These are phyloP conservation scores for Eilema sororculum DNA, from an alignment of 2,888 invertebrate genomes.

Conservation along the genomic window DNA sequence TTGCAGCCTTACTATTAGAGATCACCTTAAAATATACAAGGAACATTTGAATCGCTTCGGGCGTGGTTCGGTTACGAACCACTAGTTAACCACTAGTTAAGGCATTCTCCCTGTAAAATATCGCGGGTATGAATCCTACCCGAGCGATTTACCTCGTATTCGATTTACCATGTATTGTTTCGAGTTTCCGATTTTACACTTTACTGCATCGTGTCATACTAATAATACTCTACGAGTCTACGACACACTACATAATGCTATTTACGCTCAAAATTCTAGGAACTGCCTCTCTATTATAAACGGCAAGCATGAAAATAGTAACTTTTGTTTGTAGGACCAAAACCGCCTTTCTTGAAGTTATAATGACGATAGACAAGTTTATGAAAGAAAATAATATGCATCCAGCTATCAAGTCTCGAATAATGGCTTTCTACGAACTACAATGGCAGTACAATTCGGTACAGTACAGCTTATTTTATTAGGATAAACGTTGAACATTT, in stretches of 20 bases:
- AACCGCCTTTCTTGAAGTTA: conserved; percentile 82
- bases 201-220: no score
- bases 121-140: no score
- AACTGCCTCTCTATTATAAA: neutral
- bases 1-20: no score
- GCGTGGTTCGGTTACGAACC: no score
- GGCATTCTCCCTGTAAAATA: no score
- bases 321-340: conserved; percentile 66
- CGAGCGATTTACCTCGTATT: no score
- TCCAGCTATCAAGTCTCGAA: conserved; percentile 75
- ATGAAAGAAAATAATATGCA: conserved; percentile 84
- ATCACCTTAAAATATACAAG: no score
- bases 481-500: neutral
- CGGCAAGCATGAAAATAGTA: neutral
- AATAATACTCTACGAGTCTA: neutral
- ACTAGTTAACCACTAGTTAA: no score
- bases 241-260: neutral
- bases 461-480: conserved; percentile 23
- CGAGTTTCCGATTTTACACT: no score
- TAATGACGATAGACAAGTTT: conserved; percentile 81
- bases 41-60: no score
- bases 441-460: conserved; percentile 86
- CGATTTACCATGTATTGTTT: no score
- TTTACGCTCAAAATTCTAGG: neutral
- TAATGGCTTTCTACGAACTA: conserved; percentile 83